phyloP scores from a whole-genome alignment of 64 coral and sea anemone genomes.

The Dendronephthya gigantea region DNA sequence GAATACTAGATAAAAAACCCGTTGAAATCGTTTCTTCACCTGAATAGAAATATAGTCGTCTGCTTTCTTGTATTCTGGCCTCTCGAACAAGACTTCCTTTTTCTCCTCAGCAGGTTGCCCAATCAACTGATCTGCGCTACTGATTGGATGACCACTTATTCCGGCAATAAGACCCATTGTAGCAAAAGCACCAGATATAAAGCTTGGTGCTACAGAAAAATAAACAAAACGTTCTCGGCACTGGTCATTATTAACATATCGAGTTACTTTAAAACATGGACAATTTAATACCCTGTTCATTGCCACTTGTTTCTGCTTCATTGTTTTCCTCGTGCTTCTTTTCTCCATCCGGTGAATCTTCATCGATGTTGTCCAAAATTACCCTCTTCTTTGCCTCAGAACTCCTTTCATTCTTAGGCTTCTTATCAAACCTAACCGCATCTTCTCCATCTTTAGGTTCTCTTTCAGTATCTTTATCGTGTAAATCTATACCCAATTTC shows the following conservation, averaged over 20 bases:
- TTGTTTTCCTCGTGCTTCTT: background rate
- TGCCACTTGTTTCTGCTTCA: background rate
- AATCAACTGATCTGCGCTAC: background rate
- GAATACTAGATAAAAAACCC: no score
- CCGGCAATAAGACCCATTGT: constrained; percentile 4
- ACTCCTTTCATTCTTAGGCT: background rate
- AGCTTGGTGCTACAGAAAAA: background rate
- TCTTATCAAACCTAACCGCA: background rate
- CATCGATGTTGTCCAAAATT: background rate
- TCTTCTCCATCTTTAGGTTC: no score
- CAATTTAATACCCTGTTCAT: constrained; percentile 1
- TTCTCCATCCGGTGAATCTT: background rate
- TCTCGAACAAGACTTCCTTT: background rate
- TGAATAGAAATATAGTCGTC: constrained; percentile 8
- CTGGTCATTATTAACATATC: no score
- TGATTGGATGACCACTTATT: background rate
- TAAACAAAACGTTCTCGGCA: no score
- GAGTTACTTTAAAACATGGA: no score
- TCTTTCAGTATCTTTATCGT: background rate
- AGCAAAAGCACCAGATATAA: constrained; percentile 7
- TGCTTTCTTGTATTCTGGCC: background rate
- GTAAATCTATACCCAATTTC: background rate
- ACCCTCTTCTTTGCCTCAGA: background rate
- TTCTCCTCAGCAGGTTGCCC: background rate
- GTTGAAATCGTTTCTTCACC: background rate